Conservation (phyloP, 2,797 vertebrate species). For the Chromobotia macracanthus region DNA sequence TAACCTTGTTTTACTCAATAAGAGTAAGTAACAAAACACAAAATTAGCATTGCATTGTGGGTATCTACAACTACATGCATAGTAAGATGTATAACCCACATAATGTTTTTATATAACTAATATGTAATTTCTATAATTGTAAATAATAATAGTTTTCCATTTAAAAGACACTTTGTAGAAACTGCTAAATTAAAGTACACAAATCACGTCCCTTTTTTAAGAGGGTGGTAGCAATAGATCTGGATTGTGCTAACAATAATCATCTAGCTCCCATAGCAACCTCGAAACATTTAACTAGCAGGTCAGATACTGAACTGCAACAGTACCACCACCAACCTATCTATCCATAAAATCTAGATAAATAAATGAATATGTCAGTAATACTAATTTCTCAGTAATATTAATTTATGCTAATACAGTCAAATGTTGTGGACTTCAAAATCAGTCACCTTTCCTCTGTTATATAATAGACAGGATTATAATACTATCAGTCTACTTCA, state of each 20-base stretch:
- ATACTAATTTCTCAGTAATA: neutral
- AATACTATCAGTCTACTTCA: neutral
- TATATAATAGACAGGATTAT: neutral
- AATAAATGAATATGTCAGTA: conserved; percentile 9
- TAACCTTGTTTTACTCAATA: conserved; percentile 13
- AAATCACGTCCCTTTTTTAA: conserved; percentile 23
- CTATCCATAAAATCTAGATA: neutral
- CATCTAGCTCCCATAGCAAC: neutral
- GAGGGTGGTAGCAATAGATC: neutral
- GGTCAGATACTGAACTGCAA: neutral
- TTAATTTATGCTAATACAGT: conserved; percentile 16
- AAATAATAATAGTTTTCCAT: conserved; percentile 9
- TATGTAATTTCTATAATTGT: neutral
- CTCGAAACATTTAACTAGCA: neutral
- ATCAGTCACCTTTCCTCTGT: conserved; percentile 22
- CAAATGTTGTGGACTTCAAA: conserved; percentile 5
- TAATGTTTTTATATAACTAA: neutral
- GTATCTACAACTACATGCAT: conserved; percentile 1
- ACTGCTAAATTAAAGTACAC: neutral
- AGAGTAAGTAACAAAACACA: conserved; percentile 1
- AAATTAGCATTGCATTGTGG: neutral
- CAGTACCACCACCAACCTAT: neutral
- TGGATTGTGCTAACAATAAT: neutral
- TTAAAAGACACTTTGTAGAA: neutral
- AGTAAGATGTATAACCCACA: neutral